Base-by-base conservation (phyloP, 2,113 vertebrate species). In the Cavia porcellus region DNA sequence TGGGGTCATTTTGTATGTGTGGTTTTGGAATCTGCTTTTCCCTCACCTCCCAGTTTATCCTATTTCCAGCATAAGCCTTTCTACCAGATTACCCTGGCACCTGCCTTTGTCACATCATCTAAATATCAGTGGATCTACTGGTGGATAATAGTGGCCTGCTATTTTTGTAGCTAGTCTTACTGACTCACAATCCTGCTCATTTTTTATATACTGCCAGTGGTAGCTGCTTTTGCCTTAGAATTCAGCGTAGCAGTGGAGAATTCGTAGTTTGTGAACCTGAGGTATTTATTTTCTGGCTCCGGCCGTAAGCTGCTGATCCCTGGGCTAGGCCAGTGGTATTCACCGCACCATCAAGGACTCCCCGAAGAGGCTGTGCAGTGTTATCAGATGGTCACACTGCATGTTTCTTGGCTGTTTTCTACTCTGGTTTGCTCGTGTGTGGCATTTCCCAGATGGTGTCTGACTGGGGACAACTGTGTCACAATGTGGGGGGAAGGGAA, bases 1-100 rank as follows among this genome's bases (percentile, higher is more conserved):
- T 70, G 50, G 59, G 38, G 61, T 82, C 13, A 62, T 55, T 52
- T 62, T 89, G 38, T 28, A 14, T 8, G 7, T 25, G 24, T 77
- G 13, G 30, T 72, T 97, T 95, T 88, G 25, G 89, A 38, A 70
- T 88, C 75, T 79, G 32, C n/a, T 77, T 57, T 64, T 64, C 9
- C 66, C 28, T 32, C 11, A 84, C 8, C 35, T 83, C 55, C 4
- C 10, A 64, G 64, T n/a, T 90, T 77, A 25, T 84, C 24, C 38
- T 45, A 13, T 75, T 74, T 75, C 42, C 42, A 75, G 38, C 11
- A 25, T 14, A 13, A 92, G 22, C 87, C 66, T 75, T 52, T 81
- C 83, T 92, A 70, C 47, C 42, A 11, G 14, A 25, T 81, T 47
- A 45, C 50, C 35, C 80, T 62, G 30, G 50, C 47, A 28, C 15